A percentile compares a stretch with the other conserved stretches of the same genome.
phyloP scores from a whole-genome alignment of 2,888 invertebrate genomes.

The Halictus ligatus region DNA sequence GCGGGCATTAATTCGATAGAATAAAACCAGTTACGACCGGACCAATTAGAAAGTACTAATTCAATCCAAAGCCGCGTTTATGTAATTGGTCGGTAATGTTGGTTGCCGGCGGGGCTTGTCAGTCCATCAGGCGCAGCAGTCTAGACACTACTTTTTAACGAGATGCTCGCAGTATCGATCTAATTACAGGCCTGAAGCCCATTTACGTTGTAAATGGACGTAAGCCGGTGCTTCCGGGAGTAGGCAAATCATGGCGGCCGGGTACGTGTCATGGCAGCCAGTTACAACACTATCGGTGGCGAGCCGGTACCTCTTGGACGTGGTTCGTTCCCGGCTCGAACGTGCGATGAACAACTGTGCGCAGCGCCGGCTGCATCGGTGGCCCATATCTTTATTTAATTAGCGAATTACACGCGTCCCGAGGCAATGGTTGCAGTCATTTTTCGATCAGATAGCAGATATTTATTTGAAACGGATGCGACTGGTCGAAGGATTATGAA shows the following conservation, averaged over 20 bases:
- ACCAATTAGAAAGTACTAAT: constrained; percentile 9
- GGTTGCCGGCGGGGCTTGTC: neutral
- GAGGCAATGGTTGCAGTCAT: constrained; percentile 47
- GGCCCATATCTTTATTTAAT: constrained; percentile 57
- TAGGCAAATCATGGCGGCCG: neutral
- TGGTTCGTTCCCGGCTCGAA: constrained; percentile 25
- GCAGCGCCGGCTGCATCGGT: constrained; percentile 16
- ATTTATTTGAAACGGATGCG: constrained; percentile 60
- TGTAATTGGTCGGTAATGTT: neutral
- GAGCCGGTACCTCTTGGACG: neutral
- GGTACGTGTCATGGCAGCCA: neutral
- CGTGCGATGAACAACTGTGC: constrained; percentile 7
- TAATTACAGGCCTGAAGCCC: constrained; percentile 13
- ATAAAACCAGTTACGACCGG: neutral
- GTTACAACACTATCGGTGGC: constrained; percentile 1
- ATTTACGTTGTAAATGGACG: neutral
- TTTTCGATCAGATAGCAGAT: constrained; percentile 57
- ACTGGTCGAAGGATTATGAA: constrained; percentile 49
- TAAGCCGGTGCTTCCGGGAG: constrained; percentile 11
- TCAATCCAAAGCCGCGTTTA: neutral
- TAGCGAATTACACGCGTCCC: constrained; percentile 54
- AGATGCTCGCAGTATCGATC: constrained; percentile 18
- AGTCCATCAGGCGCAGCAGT: neutral
- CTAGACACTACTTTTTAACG: neutral
- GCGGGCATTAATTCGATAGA: neutral